Base-by-base conservation (phyloP, 2,113 vertebrate species). In the Halcyon malimbica region DNA sequence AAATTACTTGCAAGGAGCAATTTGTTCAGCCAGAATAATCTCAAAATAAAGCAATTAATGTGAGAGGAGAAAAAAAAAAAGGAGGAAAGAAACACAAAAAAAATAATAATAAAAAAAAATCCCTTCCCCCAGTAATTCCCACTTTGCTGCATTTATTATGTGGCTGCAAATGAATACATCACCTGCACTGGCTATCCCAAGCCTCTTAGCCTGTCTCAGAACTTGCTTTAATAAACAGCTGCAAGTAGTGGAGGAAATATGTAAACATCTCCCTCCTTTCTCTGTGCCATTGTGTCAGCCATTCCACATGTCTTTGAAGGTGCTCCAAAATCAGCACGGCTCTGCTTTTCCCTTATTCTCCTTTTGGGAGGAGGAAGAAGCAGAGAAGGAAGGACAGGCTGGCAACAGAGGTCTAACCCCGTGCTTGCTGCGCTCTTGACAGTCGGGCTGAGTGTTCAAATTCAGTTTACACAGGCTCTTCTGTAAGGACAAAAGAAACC, bases 231-330 rank as follows among this genome's bases (percentile, higher is more conserved):
- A 82, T 82, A 87, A 94, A 92, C 80, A 96, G 90, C 96, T 96
- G 92, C 92, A 92, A 76, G 62, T 65, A 94, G 86, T 67, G 46
- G 41, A 79, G 54, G 75, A 96, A 96, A 93, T 62, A 92, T 76
- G 96, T 93, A 96, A 94, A 96, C 95, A 94, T 73, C 13, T 13
- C 79, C 83, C 91, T 78, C 84, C 62, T 83, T 92, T 87, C 70
- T 92, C 89, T 94, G 57, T 76, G 89, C 83, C 89, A 91, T 83
- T 97, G 95, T 96, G 91, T 94, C 89, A 96, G 96, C 92, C 94
- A 87, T 76, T 94, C 89, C 94, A 65, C 89, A 81, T 71, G 81
- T 59, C 95, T 96, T 94, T 97, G 92, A 96, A 89, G 89, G 95
- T 83, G 41, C 70, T 96, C 96, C 96, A 97, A 91, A 96, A 87